Evolutionary conservation across 2,113 vertebrate genomes (phyloP).

Genomic region (Cricetomys ansorgei): DNA sequence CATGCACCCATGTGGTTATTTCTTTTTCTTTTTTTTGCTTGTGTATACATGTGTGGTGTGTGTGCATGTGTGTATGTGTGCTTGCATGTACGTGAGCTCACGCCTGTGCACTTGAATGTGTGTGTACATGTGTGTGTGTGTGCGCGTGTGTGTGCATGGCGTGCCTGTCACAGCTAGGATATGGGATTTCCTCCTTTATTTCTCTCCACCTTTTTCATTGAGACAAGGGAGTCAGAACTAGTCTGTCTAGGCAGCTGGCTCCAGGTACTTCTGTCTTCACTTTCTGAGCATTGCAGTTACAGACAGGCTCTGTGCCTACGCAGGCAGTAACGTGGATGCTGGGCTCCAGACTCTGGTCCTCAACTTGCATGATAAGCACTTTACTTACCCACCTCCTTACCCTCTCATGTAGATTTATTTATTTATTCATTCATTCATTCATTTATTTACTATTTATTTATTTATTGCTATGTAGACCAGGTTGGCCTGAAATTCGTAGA

Average conservation of each 20-base stretch:
- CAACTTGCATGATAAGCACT: too few species aligned
- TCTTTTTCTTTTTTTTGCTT: neutral
- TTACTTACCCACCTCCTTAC: neutral
- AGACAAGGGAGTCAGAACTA: neutral
- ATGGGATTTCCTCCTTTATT: neutral
- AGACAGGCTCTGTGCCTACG: neutral
- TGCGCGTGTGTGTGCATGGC: neutral
- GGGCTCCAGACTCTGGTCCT: neutral
- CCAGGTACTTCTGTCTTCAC: neutral
- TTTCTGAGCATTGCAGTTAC: neutral
- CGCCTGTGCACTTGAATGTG: neutral
- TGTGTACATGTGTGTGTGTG: neutral
- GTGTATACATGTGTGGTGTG: neutral
- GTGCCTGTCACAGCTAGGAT: neutral
- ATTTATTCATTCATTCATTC: too few species aligned
- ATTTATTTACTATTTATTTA: too few species aligned
- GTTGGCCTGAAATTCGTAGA: neutral
- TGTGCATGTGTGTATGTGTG: neutral
- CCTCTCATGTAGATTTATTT: neutral
- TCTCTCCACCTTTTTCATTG: neutral
- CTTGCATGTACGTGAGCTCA: neutral
- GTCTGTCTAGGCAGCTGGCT: neutral
- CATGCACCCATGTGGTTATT: slow-evolving; percentile 39
- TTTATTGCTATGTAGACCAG: neutral
- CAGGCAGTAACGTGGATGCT: neutral